These are phyloP conservation scores for Drosophila sucinea DNA, from an alignment of 1,140 invertebrate genomes.

Conservation along the genomic window DNA sequence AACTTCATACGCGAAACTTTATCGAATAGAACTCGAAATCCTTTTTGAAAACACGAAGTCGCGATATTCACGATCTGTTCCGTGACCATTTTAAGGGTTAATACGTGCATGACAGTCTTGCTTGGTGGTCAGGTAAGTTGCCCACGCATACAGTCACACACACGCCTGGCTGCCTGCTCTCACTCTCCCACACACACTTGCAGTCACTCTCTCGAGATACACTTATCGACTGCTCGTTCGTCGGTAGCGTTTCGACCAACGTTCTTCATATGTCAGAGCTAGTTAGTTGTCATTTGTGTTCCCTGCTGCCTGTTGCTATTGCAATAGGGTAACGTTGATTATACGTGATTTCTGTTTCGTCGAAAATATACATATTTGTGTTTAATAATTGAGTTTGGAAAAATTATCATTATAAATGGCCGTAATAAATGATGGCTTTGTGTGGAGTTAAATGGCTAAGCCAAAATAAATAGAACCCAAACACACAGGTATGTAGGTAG, in stretches of 20 bases:
- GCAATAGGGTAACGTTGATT: neutral
- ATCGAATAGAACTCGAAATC: too few species aligned
- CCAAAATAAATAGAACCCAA: slow-evolving; percentile 38
- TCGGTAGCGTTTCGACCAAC: slow-evolving; percentile 59
- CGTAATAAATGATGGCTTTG: slow-evolving; percentile 31
- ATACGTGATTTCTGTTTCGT: slow-evolving; percentile 13
- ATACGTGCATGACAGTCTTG: slow-evolving; percentile 2
- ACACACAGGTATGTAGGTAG: slow-evolving; percentile 25
- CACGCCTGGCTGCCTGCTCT: slow-evolving; percentile 6
- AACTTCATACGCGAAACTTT: too few species aligned
- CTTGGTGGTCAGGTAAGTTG: slow-evolving; percentile 30
- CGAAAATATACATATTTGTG: slow-evolving; percentile 2
- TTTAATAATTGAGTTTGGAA: slow-evolving; percentile 1
- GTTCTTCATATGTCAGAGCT: slow-evolving; percentile 43
- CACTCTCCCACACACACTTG: slow-evolving; percentile 7
- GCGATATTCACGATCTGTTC: neutral
- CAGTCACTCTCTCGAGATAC: slow-evolving; percentile 17
- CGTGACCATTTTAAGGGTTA: neutral
- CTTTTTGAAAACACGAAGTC: neutral
- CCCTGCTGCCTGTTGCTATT: slow-evolving; percentile 51
- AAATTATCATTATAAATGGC: slow-evolving; percentile 32
- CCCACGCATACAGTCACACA: slow-evolving; percentile 22
- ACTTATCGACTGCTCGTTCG: slow-evolving; percentile 7
- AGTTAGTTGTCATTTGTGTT: slow-evolving; percentile 55
- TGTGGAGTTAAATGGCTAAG: slow-evolving; percentile 34